Evolutionary conservation across 2,797 vertebrate genomes (phyloP).

Genomic region (Tinamus major): DNA sequence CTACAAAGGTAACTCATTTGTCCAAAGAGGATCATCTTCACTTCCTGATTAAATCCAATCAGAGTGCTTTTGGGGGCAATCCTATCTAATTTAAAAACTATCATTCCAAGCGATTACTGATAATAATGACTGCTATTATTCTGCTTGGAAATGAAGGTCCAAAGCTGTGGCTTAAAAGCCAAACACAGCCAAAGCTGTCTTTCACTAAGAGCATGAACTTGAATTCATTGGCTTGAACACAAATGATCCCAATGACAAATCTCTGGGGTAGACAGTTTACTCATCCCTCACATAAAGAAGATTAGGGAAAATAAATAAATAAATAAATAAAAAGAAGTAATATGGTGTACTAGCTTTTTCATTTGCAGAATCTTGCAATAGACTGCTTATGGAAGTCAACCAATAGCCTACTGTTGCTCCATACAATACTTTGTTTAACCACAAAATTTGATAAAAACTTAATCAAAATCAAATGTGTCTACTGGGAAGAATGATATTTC

Average conservation of each 20-base stretch:
- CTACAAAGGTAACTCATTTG: slow-evolving; percentile 50
- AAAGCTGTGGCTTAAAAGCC: slow-evolving; percentile 55
- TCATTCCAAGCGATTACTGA: slow-evolving; percentile 65
- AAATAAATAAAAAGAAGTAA: no score
- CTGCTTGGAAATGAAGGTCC: slow-evolving; percentile 71
- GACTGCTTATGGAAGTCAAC: background rate
- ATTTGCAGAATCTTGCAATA: background rate
- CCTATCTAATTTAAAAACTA: slow-evolving; percentile 76
- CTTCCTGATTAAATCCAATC: slow-evolving; percentile 77
- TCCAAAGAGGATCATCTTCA: slow-evolving; percentile 40
- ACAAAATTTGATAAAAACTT: background rate
- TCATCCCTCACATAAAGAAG: background rate
- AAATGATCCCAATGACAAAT: background rate
- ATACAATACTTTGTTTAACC: background rate
- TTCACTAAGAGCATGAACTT: background rate
- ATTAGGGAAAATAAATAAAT: background rate
- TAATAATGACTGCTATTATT: slow-evolving; percentile 67
- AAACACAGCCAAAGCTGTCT: background rate
- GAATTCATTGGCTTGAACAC: background rate
- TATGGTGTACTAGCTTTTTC: background rate
- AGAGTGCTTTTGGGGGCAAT: slow-evolving; percentile 59
- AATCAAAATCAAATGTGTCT: background rate
- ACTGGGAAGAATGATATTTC: background rate
- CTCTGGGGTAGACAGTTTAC: background rate
- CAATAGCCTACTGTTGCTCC: background rate